phyloP scores from a whole-genome alignment of 2,113 vertebrate species.

The Miniopterus natalensis region DNA sequence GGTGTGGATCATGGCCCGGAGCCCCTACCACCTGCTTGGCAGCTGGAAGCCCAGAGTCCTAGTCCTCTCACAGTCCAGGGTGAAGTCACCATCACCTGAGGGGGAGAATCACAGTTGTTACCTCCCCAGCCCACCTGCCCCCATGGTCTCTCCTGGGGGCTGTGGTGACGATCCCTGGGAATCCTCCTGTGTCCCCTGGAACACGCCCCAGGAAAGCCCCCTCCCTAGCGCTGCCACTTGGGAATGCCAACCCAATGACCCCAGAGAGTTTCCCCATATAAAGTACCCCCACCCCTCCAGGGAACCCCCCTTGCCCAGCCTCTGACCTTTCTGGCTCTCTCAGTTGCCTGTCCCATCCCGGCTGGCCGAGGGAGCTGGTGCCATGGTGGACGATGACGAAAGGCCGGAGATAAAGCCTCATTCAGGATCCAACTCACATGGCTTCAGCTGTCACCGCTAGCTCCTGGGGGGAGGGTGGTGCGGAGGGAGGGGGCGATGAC shows the following conservation, averaged over 20 bases:
- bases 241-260: conserved; percentile 52
- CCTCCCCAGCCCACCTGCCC: neutral
- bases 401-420: conserved; percentile 81
- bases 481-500: neutral
- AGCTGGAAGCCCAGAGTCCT: neutral
- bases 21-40: conserved; percentile 44
- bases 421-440: conserved; percentile 81
- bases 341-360: conserved; percentile 67
- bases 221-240: neutral
- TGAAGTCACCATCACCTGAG: conserved; percentile 55
- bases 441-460: conserved; percentile 81
- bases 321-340: conserved; percentile 73
- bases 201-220: neutral
- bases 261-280: conserved; percentile 54
- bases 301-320: conserved; percentile 50
- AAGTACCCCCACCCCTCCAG: neutral
- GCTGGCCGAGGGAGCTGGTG: conserved; percentile 66
- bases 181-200: neutral
- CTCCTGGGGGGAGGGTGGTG: conserved; percentile 49
- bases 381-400: conserved; percentile 55
- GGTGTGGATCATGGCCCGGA: neutral
- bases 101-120: conserved; percentile 30
- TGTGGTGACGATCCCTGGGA: neutral
- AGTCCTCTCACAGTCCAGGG: neutral
- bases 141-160: neutral